Evolutionary conservation across 2,888 invertebrate genomes (phyloP).

Genomic region (Tolmerus cingulatus): DNA sequence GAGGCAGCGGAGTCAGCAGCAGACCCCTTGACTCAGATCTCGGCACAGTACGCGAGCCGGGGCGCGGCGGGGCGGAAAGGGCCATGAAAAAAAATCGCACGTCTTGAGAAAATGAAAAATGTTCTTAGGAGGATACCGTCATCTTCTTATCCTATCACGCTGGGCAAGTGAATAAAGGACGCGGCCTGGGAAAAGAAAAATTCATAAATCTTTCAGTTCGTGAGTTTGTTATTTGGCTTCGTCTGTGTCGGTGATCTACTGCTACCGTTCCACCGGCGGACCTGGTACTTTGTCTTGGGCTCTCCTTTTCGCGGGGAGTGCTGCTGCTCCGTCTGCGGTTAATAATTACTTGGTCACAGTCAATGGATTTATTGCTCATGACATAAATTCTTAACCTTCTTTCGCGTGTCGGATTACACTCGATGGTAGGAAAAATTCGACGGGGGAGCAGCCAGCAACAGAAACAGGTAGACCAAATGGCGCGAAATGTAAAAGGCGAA

Average conservation of each 20-base stretch:
- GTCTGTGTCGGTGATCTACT: conserved; percentile 28
- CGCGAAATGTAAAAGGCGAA: background rate
- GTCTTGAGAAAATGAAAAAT: conserved; percentile 43
- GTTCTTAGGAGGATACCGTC: conserved; percentile 41
- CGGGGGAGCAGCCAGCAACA: background rate
- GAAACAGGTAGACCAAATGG: background rate
- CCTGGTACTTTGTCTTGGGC: conserved; percentile 6
- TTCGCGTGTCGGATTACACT: conserved; percentile 28
- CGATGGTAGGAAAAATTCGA: background rate
- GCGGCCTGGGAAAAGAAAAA: conserved; percentile 22
- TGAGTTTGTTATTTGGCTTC: conserved; percentile 40
- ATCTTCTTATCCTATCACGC: conserved; percentile 39
- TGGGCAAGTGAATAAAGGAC: conserved; percentile 39
- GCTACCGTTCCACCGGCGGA: background rate
- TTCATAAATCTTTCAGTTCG: conserved; percentile 41
- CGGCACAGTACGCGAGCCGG: background rate
- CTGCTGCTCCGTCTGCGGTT: conserved; percentile 18
- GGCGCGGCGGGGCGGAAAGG: background rate
- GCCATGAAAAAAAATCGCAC: conserved; percentile 18
- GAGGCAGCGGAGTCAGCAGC: conserved; percentile 13
- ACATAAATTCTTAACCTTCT: conserved; percentile 35
- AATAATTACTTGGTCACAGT: conserved; percentile 41
- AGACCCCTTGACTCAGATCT: conserved; percentile 17
- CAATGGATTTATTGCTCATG: conserved; percentile 42
- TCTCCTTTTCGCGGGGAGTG: conserved; percentile 17